Evolutionary conservation across 1,140 invertebrate genomes (phyloP), one percentile per base, ranked within the genome.

Genomic region (Saccostrea cuccullata): DNA sequence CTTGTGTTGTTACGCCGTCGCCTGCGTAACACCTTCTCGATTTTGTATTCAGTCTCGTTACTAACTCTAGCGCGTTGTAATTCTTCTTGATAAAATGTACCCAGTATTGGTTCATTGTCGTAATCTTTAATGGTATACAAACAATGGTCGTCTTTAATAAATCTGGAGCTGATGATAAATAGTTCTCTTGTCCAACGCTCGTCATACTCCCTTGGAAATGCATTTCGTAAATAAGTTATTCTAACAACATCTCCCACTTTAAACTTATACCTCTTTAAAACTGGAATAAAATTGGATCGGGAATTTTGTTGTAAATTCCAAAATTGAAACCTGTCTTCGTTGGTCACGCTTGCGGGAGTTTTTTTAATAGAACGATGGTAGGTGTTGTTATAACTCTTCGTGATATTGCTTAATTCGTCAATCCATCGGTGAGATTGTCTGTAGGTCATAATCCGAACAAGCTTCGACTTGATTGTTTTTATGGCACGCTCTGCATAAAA

Each of bases 331-430:
- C 73, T 8, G 70, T 89, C 86, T 73, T 85, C 60, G 23, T 82
- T 86, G 15, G 67, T 85, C 15, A 86, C 88, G 13, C n/a, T 36
- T 23, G 15, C 56, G 17, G 77, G 77, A 12, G 88, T 36, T 84
- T 55, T 83, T 40, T 82, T 86, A 86, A 89, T 86, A 73, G 73
- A 82, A 36, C 85, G 84, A n/a, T 89, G 84, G 13, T 86, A 86
- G 17, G 85, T 30, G 8, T 36, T 36, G 60, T 86, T 86, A 64
- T 89, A 86, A 56, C 77, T 89, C 20, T 67, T 17, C 0, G 85
- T 86, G 13, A 84, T 84, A 2, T 82, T 36, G 1, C 67, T 40
- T 17, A 89, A 64, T 20, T 82, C 85, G 47, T 89, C 73, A 55
- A 87, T 58, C 86, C 70, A 87, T 8, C 26, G 36, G 5, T 47